Conservation (phyloP, 2,888 invertebrate genomes). For the Ophraella communa region DNA sequence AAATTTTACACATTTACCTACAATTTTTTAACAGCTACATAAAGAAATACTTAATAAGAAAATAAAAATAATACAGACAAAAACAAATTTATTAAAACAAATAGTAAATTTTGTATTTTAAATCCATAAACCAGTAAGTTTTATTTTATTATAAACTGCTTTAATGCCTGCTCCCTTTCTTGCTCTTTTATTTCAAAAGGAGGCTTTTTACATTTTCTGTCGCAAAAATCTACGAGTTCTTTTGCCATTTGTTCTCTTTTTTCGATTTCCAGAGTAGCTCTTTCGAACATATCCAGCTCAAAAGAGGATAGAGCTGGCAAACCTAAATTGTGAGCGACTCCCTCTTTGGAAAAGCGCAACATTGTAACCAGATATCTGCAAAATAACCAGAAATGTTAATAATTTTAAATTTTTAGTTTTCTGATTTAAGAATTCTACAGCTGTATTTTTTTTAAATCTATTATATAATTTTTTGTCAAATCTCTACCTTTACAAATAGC, state of each 20-base stretch:
- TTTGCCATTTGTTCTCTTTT: constrained; percentile 49
- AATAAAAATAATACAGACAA: too few relatives aligned
- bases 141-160: constrained; percentile 35
- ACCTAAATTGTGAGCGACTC: constrained; percentile 61
- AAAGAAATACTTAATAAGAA: neutral
- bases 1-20: neutral
- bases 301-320: constrained; percentile 60
- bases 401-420: too few relatives aligned
- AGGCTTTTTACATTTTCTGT: constrained; percentile 36
- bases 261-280: constrained; percentile 57
- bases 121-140: too few relatives aligned
- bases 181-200: constrained; percentile 41
- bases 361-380: constrained; percentile 54
- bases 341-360: constrained; percentile 61
- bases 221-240: constrained; percentile 39
- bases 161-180: constrained; percentile 35
- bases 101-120: too few relatives aligned
- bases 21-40: neutral
- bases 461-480: too few relatives aligned
- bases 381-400: constrained; percentile 25
- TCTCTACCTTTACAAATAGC: too few relatives aligned
- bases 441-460: too few relatives aligned
- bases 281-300: constrained; percentile 59
- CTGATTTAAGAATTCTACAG: too few relatives aligned
- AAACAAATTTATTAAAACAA: too few relatives aligned